A percentile compares a stretch with the other conserved stretches of the same genome.
Conservation (phyloP, 2,797 vertebrate species). For the Falco novaeseelandiae region DNA sequence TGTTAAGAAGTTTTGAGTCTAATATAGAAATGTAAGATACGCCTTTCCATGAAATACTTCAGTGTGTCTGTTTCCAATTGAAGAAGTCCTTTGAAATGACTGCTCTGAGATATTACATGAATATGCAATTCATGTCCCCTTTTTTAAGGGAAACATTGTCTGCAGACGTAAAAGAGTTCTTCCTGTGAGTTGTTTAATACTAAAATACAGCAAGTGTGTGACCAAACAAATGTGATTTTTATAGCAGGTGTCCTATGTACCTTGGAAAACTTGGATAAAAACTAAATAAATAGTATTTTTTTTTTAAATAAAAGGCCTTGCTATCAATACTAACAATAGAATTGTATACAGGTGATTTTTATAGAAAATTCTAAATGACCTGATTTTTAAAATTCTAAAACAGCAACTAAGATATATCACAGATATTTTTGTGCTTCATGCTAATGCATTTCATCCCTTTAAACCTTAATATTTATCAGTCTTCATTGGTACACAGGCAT, state of each 20-base stretch:
- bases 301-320: neutral
- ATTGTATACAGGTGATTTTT: neutral
- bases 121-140: neutral
- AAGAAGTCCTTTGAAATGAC: constrained; percentile 28
- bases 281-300: neutral
- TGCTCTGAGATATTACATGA: neutral
- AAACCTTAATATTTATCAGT: neutral
- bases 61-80: constrained; percentile 42
- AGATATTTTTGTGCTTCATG: neutral
- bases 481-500: neutral
- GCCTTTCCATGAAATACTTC: neutral
- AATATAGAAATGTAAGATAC: neutral
- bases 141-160: neutral
- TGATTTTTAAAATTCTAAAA: neutral
- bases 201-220: neutral
- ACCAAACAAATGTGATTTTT: neutral
- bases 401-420: too few relatives aligned
- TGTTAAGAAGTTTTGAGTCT: neutral
- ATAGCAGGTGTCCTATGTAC: neutral
- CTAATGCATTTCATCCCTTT: neutral
- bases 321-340: neutral
- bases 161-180: neutral
- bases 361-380: neutral
- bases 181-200: neutral
- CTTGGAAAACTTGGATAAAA: neutral